Evolutionary conservation across 1,140 invertebrate species (phyloP), one percentile per base, ranked within the genome.

Genomic region (Andricus grossulariae): DNA sequence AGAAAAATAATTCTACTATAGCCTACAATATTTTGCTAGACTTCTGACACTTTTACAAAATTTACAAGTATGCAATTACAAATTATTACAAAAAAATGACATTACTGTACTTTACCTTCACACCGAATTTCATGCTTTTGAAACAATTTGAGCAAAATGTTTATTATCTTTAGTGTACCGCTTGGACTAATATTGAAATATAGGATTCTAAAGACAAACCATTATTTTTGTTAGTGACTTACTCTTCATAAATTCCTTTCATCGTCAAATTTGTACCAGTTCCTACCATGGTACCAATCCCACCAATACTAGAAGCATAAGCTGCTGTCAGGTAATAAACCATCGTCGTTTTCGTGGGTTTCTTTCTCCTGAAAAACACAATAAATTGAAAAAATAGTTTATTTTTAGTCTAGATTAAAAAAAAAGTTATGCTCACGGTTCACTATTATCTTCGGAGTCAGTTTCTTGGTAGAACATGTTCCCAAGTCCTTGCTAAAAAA

Each of bases 281-380:
- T 52, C 95, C 95, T 15, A 95, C 95, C 49, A 96, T 84, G 12
- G 94, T 95, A 1, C 94, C 95, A n/a, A 94, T 94, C 2, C 95
- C 95, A 13, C 95, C 95, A 19, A 94, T 79, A 86, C 87, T 90
- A 12, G 94, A 94, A 3, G 94, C 91, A 81, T 95, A 96, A 8
- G 93, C 93, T 10, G 95, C 93, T 39, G 92, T 91, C 16, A 96
- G 88, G 76, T 94, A 92, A 78, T 92, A 92, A 13, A 89, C 88
- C 85, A 92, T 90, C 0, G 91, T 92, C 19, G 85, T 85, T n/a
- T 89, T 84, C 5, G 91, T 90, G 6, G 92, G 90, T 66, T 71
- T 88, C 78, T 90, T 90, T 0, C n/a, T 57, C 51, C 89, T 91
- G 55, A 13, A 55, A 80, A 80, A 71, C 8, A 51, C 18, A 7